These are phyloP conservation scores for Danaus melanippus DNA, from an alignment of 1,140 invertebrate genomes.

Conservation along the genomic window DNA sequence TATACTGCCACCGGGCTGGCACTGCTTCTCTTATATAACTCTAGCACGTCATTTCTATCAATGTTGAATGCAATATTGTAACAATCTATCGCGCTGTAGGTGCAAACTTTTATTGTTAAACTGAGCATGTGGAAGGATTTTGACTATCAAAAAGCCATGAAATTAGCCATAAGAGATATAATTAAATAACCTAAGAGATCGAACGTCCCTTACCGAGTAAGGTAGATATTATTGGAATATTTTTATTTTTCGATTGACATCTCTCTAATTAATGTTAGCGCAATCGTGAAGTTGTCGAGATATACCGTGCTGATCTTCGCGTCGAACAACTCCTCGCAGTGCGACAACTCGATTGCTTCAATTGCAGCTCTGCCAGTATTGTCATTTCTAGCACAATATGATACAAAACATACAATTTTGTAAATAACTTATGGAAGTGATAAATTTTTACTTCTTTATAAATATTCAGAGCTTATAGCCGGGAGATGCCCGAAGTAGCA, in stretches of 20 bases:
- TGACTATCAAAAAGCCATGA: slow-evolving; percentile 56
- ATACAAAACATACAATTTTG: slow-evolving; percentile 58
- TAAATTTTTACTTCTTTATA: slow-evolving; percentile 70
- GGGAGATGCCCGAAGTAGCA: slow-evolving; percentile 55
- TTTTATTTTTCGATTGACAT: slow-evolving; percentile 65
- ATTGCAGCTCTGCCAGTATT: slow-evolving; percentile 48
- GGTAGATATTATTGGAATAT: slow-evolving; percentile 65
- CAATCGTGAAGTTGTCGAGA: slow-evolving; percentile 23
- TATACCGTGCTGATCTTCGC: slow-evolving; percentile 17
- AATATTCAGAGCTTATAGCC: slow-evolving; percentile 68
- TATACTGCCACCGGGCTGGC: slow-evolving; percentile 49
- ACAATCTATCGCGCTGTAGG: slow-evolving; percentile 38
- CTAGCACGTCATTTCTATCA: slow-evolving; percentile 38
- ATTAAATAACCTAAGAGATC: slow-evolving; percentile 66
- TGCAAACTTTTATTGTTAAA: slow-evolving; percentile 27
- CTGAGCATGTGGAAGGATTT: slow-evolving; percentile 37
- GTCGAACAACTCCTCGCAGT: slow-evolving; percentile 19
- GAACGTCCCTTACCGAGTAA: slow-evolving; percentile 72
- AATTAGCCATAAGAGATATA: slow-evolving; percentile 66
- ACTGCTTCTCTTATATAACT: slow-evolving; percentile 48
- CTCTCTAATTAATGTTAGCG: slow-evolving; percentile 46
- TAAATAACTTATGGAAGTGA: slow-evolving; percentile 67
- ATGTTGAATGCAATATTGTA: slow-evolving; percentile 32
- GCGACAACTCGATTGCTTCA: slow-evolving; percentile 15
- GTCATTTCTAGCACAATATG: slow-evolving; percentile 62